Evolutionary conservation across 2,797 vertebrate species (phyloP).

Genomic region (Acanthiza pusilla): DNA sequence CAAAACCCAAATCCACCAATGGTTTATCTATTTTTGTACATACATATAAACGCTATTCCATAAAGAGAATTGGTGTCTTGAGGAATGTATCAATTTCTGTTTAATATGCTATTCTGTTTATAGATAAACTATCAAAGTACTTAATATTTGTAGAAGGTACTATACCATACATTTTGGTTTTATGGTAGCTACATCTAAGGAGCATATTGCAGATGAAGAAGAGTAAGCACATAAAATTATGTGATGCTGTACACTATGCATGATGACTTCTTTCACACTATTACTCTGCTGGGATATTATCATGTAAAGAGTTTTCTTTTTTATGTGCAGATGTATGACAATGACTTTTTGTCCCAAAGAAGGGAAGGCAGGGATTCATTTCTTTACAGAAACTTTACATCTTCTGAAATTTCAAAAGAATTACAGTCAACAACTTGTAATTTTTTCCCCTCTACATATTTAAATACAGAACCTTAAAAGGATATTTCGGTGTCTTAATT

Average conservation of each 20-base stretch:
- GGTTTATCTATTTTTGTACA: not conserved
- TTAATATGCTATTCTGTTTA: not conserved
- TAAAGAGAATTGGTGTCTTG: not conserved
- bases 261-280: not conserved
- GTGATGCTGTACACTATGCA: not conserved
- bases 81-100: not conserved
- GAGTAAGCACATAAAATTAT: not conserved
- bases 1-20: not conserved
- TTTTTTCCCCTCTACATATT: not conserved
- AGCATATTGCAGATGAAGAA: not conserved
- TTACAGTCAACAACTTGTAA: not conserved
- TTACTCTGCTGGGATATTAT: not conserved
- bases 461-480: not conserved
- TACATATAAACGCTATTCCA: not conserved
- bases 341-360: not conserved
- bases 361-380: not conserved
- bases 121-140: not conserved
- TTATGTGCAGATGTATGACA: not conserved
- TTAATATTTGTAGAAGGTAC: not conserved
- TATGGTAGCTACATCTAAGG: not conserved
- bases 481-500: not conserved
- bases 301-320: not conserved
- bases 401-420: not conserved
- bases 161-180: not conserved
- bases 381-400: not conserved